Base-by-base conservation (phyloP, 2,797 vertebrate genomes). In the Falco biarmicus region DNA sequence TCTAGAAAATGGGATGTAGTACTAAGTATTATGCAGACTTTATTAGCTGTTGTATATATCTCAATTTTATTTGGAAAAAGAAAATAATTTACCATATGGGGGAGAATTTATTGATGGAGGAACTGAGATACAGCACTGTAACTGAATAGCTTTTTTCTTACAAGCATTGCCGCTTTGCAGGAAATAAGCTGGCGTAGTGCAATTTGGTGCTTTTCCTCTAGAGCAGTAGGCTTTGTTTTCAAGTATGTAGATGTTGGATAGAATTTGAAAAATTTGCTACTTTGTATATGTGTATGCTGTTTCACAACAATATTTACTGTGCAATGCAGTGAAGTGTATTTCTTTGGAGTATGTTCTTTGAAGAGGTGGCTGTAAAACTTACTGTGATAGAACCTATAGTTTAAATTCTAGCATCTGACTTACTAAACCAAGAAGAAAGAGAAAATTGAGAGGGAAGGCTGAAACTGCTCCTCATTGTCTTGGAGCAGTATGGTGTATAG, bases 261-360 rank as follows among this genome's bases (percentile, higher is more conserved):
- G 87, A 80, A 77, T 95, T 92, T 71, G 70, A 91, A 91, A 90
- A 90, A 95, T 86, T 73, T 84, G 11, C 39, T 56, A 57, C 41
- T 94, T 92, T 71, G 15, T 88, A 16, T 57, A 43, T 28, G 32
- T 74, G 45, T 91, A 47, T 54, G 77, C 64, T 39, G 13, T 84
- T 74, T 91, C 85, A 70, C 43, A 60, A 56, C 93, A 82, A 43
- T 77, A 77, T 60, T 96, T 85, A 48, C 60, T 69, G 10, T 63
- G 65, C 26, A 78, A 56, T 68, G 26, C 60, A 41, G 51, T 57
- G 61, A 68, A 89, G 11, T 64, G 16, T 50, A 28, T 87, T 92
- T 80, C 66, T 85, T 81, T 85, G 63, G 50, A 87, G 13, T 70
- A 14, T 87, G 9, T 47, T 65, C 43, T 70, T 90, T 88, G 43